Base-by-base conservation (phyloP, 2,113 vertebrate species). In the Bubalus kerabau region DNA sequence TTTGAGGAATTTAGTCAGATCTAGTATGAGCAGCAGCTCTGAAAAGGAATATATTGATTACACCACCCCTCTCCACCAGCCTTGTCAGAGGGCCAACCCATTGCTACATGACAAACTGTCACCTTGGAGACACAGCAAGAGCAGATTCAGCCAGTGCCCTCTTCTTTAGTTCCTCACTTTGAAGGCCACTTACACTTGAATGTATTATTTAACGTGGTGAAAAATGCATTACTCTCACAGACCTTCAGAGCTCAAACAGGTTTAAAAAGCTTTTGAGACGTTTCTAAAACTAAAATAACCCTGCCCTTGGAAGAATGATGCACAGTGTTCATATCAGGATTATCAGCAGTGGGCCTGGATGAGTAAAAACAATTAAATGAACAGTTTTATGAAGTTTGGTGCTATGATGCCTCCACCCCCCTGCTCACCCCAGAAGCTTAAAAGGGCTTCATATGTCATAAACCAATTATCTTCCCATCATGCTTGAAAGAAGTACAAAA, bases 151-250 rank as follows among this genome's bases (percentile, higher is more conserved):
- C 90, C 59, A 21, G 64, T 94, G 90, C 92, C 97, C 86, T 97
- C 96, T 96, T 84, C 96, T 94, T 96, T 71, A 90, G 91, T 56
- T 94, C 67, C 60, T 97, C 54, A 80, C 88, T 96, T 91, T 96
- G 97, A 97, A 98, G 97, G 74, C 88, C 97, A 95, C 95, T 98
- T 98, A 97, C 83, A 90, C 97, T 96, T 96, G 88, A 94, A 98
- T 98, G 97, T 98, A 97, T 98, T 98, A 98, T 98, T 98, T 97
- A 98, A 97, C 50, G n/a, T 94, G 57, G 82, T 97, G 71, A 96
- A 97, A 97, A 98, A 97, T 91, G 91, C 89, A 97, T 95, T 59
- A 7, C 85, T 85, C 83, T 96, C 93, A 54, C 78, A 94, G 94
- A 90, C 56, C 78, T 94, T 97, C 82, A 87, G 96, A 95, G 67